phyloP scores from a whole-genome alignment of 2,797 vertebrate genomes.

The Poeciliopsis paucimaculata region DNA sequence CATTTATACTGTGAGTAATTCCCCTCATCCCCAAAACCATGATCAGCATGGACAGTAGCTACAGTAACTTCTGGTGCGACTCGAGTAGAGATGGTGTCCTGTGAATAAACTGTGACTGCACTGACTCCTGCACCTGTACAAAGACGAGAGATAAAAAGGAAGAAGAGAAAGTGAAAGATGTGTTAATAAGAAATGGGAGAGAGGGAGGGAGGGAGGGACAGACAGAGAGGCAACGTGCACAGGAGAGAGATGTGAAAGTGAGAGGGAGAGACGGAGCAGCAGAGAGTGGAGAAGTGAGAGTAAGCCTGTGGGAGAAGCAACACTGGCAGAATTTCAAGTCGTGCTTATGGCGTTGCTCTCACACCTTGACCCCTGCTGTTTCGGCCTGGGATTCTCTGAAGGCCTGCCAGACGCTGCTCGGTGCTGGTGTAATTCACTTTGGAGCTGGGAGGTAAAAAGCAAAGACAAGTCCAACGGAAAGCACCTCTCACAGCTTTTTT shows the following conservation, averaged over 20 bases:
- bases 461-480: slow-evolving; percentile 60
- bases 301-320: slow-evolving; percentile 49
- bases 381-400: slow-evolving; percentile 61
- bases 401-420: slow-evolving; percentile 62
- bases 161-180: slow-evolving; percentile 28
- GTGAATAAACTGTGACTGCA: slow-evolving; percentile 2
- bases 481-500: slow-evolving; percentile 44
- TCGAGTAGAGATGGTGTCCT: slow-evolving; percentile 5
- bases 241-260: slow-evolving; percentile 29
- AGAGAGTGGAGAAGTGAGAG: slow-evolving; percentile 41
- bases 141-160: slow-evolving; percentile 11
- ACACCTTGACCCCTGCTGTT: slow-evolving; percentile 69
- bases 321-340: slow-evolving; percentile 63
- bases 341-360: slow-evolving; percentile 48
- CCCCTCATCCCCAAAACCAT: neutral
- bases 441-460: slow-evolving; percentile 61
- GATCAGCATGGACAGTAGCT: neutral
- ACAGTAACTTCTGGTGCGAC: slow-evolving; percentile 1
- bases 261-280: slow-evolving; percentile 27
- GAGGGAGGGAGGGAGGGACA: slow-evolving; percentile 7
- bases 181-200: slow-evolving; percentile 59
- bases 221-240: slow-evolving; percentile 22
- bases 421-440: slow-evolving; percentile 65
- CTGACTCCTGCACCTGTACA: slow-evolving; percentile 19
- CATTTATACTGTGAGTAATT: neutral